Evolutionary conservation across 92 coral and sea anemone species (phyloP).

Genomic region (Metridium senile): DNA sequence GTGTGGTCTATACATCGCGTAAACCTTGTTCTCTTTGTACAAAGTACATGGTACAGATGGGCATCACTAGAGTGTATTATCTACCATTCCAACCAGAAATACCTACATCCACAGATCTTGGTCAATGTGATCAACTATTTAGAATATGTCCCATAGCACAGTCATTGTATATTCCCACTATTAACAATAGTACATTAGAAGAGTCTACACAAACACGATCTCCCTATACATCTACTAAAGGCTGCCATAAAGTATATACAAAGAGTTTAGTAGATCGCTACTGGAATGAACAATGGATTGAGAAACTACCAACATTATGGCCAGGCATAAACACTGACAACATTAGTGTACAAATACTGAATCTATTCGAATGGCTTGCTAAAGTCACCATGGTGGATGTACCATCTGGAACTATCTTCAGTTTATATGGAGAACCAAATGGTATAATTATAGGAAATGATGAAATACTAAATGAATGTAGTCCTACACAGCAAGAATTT

Average conservation of each 20-base stretch:
- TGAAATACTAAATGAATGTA: constrained; percentile 28
- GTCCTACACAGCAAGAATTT: constrained; percentile 63
- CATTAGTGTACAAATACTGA: not conserved
- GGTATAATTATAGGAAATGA: not conserved
- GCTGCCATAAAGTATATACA: constrained; percentile 9
- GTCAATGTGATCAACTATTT: constrained; percentile 48
- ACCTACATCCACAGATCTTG: constrained; percentile 42
- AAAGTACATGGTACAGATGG: constrained; percentile 73
- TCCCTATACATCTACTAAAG: constrained; percentile 48
- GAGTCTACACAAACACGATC: constrained; percentile 37
- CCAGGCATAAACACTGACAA: constrained; percentile 41
- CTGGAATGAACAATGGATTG: constrained; percentile 58
- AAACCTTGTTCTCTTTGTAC: constrained; percentile 84
- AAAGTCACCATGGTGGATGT: constrained; percentile 57
- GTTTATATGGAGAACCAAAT: constrained; percentile 16
- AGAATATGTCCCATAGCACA: constrained; percentile 67
- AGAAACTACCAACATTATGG: constrained; percentile 46
- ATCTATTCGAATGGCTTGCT: constrained; percentile 62
- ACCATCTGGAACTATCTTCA: constrained; percentile 47
- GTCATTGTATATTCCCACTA: constrained; percentile 65
- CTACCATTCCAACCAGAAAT: constrained; percentile 83
- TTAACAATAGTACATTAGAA: constrained; percentile 28
- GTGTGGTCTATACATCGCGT: constrained; percentile 73
- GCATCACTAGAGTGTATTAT: constrained; percentile 69
- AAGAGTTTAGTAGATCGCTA: constrained; percentile 29